phyloP scores from a whole-genome alignment of 2,888 invertebrate genomes.

The Drosophila conformis region DNA sequence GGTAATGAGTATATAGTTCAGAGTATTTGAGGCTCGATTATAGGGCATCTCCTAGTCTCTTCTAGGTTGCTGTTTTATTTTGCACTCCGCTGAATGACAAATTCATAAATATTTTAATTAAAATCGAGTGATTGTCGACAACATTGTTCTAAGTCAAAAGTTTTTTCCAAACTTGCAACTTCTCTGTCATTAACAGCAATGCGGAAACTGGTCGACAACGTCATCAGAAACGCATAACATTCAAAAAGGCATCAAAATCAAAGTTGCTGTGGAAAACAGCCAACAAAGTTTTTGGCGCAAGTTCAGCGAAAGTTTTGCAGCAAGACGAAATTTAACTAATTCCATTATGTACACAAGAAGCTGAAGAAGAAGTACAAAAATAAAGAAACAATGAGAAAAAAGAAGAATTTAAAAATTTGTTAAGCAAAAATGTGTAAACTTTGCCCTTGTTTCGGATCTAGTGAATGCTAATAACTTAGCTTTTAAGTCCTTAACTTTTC shows the following conservation, averaged over 20 bases:
- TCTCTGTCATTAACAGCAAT: constrained; percentile 53
- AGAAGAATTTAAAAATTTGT: constrained; percentile 57
- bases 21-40: neutral
- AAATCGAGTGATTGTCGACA: constrained; percentile 68
- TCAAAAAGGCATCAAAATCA: constrained; percentile 44
- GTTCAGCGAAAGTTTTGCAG: constrained; percentile 59
- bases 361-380: constrained; percentile 8
- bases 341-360: constrained; percentile 72
- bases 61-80: neutral
- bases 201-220: constrained; percentile 55
- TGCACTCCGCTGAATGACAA: constrained; percentile 37
- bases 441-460: constrained; percentile 62
- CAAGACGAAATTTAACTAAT: constrained; percentile 76
- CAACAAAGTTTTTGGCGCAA: constrained; percentile 64
- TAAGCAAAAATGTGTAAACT: constrained; percentile 77
- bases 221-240: constrained; percentile 79
- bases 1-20: neutral
- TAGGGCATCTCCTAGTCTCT: constrained; percentile 12
- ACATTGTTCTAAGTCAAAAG: constrained; percentile 74
- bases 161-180: constrained; percentile 62
- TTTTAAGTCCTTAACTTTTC: constrained; percentile 58
- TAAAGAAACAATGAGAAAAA: constrained; percentile 5
- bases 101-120: constrained; percentile 80
- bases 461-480: constrained; percentile 19
- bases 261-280: constrained; percentile 30